Percentiles rank a stretch among this genome's conserved stretches.
phyloP scores from a whole-genome alignment of 2,888 invertebrate genomes.

The Panorpa germanica region DNA sequence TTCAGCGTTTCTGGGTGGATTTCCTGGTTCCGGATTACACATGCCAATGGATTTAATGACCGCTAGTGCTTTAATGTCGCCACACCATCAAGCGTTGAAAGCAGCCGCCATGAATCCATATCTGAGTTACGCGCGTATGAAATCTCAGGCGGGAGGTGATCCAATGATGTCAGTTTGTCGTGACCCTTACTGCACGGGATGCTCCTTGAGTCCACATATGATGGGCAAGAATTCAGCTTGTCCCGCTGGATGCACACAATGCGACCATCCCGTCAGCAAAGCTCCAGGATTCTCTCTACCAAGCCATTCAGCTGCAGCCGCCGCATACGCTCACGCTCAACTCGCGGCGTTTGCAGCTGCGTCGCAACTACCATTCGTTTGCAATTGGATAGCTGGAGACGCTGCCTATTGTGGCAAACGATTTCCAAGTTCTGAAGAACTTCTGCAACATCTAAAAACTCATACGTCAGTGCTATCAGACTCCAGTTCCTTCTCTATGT shows the following conservation, averaged over 20 bases:
- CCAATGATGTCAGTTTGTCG: constrained; percentile 58
- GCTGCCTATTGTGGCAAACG: constrained; percentile 78
- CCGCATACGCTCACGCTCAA: constrained; percentile 64
- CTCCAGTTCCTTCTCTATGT: constrained; percentile 44
- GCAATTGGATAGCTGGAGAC: constrained; percentile 79
- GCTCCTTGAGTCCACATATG: constrained; percentile 68
- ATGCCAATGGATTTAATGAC: constrained; percentile 59
- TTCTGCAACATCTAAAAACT: constrained; percentile 68
- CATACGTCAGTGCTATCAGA: constrained; percentile 55
- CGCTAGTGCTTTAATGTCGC: constrained; percentile 50
- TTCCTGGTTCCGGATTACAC: constrained; percentile 39
- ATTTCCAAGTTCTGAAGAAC: constrained; percentile 69
- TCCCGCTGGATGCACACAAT: constrained; percentile 76
- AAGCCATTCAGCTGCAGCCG: constrained; percentile 39
- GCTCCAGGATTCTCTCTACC: constrained; percentile 30
- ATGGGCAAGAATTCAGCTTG: constrained; percentile 41
- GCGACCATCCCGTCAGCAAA: constrained; percentile 44
- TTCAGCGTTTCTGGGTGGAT: constrained; percentile 39
- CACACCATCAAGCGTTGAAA: constrained; percentile 53
- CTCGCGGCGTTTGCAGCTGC: constrained; percentile 64
- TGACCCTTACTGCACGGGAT: constrained; percentile 85
- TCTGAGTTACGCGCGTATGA: constrained; percentile 70
- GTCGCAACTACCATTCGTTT: constrained; percentile 67
- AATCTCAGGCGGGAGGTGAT: constrained; percentile 48
- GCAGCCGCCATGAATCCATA: constrained; percentile 60